Evolutionary conservation across 2,797 vertebrate genomes (phyloP).

Genomic region (Acrocephalus scirpaceus): DNA sequence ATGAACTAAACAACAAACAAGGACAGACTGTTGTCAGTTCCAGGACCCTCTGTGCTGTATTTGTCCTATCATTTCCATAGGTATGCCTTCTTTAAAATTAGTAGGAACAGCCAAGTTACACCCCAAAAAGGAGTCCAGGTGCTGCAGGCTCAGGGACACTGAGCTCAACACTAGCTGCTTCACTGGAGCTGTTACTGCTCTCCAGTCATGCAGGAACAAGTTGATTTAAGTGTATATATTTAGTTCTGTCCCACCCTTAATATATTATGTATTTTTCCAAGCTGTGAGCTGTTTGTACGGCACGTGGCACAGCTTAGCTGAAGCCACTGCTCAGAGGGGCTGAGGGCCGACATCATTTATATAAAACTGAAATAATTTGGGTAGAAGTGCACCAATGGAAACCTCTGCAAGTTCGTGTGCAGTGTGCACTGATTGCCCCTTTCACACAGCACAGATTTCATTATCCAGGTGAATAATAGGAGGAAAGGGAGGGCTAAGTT

Average conservation of each 20-base stretch:
- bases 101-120: neutral
- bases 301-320: neutral
- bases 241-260: neutral
- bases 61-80: neutral
- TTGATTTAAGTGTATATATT: neutral
- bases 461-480: slow-evolving; percentile 55
- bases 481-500: slow-evolving; percentile 54
- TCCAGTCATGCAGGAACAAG: neutral
- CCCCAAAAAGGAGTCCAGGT: neutral
- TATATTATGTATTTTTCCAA: neutral
- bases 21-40: neutral
- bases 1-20: neutral
- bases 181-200: rapidly evolving
- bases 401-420: neutral
- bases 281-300: neutral
- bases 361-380: neutral
- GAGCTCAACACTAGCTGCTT: neutral
- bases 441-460: neutral
- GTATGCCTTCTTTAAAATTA: neutral
- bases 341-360: neutral
- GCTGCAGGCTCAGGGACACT: neutral
- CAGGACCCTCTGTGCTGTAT: neutral
- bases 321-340: neutral
- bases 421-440: neutral
- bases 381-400: neutral